phyloP scores from a whole-genome alignment of 1,140 invertebrate genomes.

The Protaetia brevitarsis region DNA sequence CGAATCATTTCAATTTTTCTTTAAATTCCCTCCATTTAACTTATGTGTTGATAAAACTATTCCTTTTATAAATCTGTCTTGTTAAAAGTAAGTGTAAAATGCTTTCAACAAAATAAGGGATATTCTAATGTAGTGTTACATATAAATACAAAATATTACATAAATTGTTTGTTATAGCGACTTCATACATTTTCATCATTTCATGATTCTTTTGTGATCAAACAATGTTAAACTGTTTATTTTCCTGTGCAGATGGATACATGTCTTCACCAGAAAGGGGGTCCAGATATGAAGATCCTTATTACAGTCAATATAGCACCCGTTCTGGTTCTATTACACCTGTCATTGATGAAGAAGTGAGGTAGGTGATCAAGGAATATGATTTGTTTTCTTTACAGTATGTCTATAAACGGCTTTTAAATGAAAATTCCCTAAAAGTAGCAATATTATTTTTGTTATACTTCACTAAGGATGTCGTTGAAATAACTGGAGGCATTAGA shows the following conservation, averaged over 20 bases:
- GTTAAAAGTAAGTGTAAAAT: too few species aligned
- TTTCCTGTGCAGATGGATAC: conserved; percentile 64
- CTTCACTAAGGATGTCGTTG: too few species aligned
- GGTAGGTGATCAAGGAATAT: conserved; percentile 52
- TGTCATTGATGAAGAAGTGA: conserved; percentile 87
- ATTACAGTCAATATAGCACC: conserved; percentile 74
- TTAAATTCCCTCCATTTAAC: not conserved
- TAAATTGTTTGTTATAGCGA: too few species aligned
- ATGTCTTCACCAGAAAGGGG: conserved; percentile 83
- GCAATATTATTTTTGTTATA: too few species aligned
- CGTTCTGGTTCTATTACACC: conserved; percentile 77
- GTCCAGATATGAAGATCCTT: conserved; percentile 78
- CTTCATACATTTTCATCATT: too few species aligned
- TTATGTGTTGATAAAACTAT: too few species aligned
- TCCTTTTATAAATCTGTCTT: too few species aligned
- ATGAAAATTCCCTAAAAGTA: not conserved
- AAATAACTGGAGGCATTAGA: too few species aligned
- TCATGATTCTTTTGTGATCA: not conserved
- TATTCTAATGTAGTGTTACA: too few species aligned
- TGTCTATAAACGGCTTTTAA: not conserved
- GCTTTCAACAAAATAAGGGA: too few species aligned
- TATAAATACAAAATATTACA: too few species aligned
- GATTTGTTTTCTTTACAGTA: not conserved
- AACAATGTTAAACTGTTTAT: conserved; percentile 44
- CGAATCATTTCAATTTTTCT: too few species aligned